Conservation (phyloP, 2,113 vertebrate species). For the Tylochromis polylepis region DNA sequence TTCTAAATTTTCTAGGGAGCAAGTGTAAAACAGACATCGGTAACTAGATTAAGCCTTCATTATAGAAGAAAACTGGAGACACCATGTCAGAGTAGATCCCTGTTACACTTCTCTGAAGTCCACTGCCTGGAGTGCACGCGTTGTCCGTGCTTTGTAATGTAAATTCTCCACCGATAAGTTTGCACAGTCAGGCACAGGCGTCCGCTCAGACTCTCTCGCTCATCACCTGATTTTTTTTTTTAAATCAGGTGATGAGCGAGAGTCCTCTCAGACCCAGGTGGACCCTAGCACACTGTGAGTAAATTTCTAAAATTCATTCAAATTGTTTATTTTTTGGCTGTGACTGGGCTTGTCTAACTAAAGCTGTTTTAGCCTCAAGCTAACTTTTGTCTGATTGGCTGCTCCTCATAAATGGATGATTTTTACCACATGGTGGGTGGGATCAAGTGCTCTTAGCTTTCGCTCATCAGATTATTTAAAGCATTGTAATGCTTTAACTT, state of each 20-base stretch:
- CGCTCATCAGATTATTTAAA: neutral
- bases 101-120: neutral
- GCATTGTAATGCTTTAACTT: neutral
- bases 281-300: neutral
- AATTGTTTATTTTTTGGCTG: neutral
- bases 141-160: neutral
- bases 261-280: rapidly evolving
- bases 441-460: neutral
- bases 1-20: neutral
- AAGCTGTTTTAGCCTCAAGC: neutral
- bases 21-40: neutral
- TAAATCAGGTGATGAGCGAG: no score
- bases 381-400: neutral
- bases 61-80: neutral
- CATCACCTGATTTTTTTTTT: no score
- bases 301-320: neutral
- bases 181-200: neutral
- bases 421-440: neutral
- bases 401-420: neutral
- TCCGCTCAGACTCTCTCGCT: neutral
- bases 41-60: neutral
- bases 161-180: neutral
- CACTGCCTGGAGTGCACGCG: neutral
- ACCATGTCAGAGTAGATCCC: neutral
- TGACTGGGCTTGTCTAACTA: neutral